Percentiles rank a stretch among this genome's conserved stretches.
phyloP scores from a whole-genome alignment of 2,888 invertebrate species.

The Perizoma flavofasciatum region DNA sequence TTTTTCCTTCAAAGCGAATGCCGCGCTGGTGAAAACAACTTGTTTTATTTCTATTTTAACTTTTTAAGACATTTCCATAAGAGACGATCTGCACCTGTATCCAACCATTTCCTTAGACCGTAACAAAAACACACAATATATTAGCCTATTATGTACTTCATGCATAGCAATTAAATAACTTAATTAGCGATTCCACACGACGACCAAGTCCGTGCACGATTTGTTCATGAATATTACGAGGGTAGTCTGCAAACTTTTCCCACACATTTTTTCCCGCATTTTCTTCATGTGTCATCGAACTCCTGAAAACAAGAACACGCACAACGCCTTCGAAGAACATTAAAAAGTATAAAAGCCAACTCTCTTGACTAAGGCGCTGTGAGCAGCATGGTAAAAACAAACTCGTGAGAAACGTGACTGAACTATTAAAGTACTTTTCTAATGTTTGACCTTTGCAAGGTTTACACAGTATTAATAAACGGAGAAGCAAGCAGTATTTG shows the following conservation, averaged over 20 bases:
- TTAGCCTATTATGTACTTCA: no score
- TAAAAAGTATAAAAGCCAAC: conserved; percentile 53
- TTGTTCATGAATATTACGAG: conserved; percentile 8
- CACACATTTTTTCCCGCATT: conserved; percentile 9
- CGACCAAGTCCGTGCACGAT: conserved; percentile 17
- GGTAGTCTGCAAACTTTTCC: conserved; percentile 12
- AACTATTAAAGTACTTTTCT: conserved; percentile 58
- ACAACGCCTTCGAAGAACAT: conserved; percentile 35
- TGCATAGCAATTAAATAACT: no score
- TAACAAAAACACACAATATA: no score
- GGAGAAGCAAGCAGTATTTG: conserved; percentile 18
- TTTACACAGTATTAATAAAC: conserved; percentile 38
- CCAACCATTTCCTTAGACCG: no score
- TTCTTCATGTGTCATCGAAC: neutral
- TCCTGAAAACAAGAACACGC: conserved; percentile 5
- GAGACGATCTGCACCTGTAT: no score
- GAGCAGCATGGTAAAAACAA: conserved; percentile 67
- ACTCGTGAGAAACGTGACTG: conserved; percentile 70
- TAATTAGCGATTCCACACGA: conserved; percentile 14
- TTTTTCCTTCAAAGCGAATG: conserved; percentile 28
- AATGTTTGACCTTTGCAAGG: conserved; percentile 52
- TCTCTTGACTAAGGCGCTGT: conserved; percentile 59
- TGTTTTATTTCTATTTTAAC: conserved; percentile 3
- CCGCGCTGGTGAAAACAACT: neutral
- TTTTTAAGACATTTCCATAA: no score